Evolutionary conservation across 2,888 invertebrate species (phyloP).

Genomic region (Omphaloscelis lunosa): DNA sequence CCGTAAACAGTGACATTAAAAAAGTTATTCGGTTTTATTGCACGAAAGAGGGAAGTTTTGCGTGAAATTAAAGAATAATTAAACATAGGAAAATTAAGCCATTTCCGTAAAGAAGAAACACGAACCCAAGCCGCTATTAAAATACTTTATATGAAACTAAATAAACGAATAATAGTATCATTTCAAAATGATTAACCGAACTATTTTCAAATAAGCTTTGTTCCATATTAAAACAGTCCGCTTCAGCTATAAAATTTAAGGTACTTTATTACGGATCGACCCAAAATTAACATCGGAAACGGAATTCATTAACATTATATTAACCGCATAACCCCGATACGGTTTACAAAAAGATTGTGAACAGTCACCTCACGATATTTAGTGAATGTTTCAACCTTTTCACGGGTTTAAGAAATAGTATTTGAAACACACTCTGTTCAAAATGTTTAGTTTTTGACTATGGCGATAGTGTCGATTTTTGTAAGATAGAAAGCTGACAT

Average conservation of each 20-base stretch:
- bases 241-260: constrained; percentile 41
- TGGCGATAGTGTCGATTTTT: neutral
- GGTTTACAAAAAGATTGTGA: constrained; percentile 56
- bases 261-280: constrained; percentile 62
- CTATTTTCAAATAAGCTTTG: constrained; percentile 53
- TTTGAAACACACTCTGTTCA: constrained; percentile 2
- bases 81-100: neutral
- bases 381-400: constrained; percentile 47
- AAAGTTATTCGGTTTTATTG: constrained; percentile 46
- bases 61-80: neutral
- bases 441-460: constrained; percentile 14
- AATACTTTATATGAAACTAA: constrained; percentile 18
- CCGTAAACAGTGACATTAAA: constrained; percentile 61
- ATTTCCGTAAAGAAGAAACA: constrained; percentile 4
- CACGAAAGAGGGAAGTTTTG: constrained; percentile 11
- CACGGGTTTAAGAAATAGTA: constrained; percentile 18
- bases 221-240: constrained; percentile 53
- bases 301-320: constrained; percentile 69
- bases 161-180: constrained; percentile 3
- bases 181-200: constrained; percentile 27
- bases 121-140: neutral
- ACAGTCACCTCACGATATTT: constrained; percentile 53
- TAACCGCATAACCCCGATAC: constrained; percentile 65
- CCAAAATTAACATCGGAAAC: constrained; percentile 66
- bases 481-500: neutral